Base-by-base conservation (phyloP, 2,888 invertebrate genomes). In the Pachliopta kotzebuea region DNA sequence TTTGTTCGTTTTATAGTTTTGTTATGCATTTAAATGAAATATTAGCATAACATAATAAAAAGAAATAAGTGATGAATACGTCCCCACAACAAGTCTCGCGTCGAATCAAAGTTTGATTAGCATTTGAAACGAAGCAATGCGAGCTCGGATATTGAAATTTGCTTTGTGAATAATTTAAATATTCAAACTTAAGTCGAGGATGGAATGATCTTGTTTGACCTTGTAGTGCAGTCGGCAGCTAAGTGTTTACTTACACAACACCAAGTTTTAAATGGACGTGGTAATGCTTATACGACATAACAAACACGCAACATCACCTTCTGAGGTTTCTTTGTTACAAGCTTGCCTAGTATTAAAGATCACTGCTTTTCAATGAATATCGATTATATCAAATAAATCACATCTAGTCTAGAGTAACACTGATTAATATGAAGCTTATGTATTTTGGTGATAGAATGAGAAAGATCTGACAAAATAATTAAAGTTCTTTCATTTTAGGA, bases 131-230 rank as follows among this genome's bases (percentile, higher is more conserved):
- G 56, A 65, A 14, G 60, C 60, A 31, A 56, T 37, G 24, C 42
- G 45, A 59, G 53, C 29, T 18, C 45, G 23, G 21, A 55, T 54
- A 59, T 59, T 63, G 49, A 58, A 59, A 49, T 57, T 42, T 18
- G 24, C 50, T 21, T 14, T 37, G 55, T 7, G 45, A 37, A 52
- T 20, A 58, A 57, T 58, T 65, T 57, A 65, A 61, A 65, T 62
- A 65, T 65, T 65, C 55, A 61, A 60, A 52, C 29, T n/a, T 29
- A 57, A 21, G 56, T 58, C 53, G 61, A 29, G 60, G 45, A 65
- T 53, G 55, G 52, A 60, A 64, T 60, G 64, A 65, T 55, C 61
- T 65, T 54, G 65, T 61, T 24, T 61, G 61, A 61, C 65, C 65
- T 61, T 64, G 64, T 56, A 60, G 31, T 49, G 55, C 56, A 59